Conservation (phyloP, 2,797 vertebrate species). For the Tympanoctomys barrerae region DNA sequence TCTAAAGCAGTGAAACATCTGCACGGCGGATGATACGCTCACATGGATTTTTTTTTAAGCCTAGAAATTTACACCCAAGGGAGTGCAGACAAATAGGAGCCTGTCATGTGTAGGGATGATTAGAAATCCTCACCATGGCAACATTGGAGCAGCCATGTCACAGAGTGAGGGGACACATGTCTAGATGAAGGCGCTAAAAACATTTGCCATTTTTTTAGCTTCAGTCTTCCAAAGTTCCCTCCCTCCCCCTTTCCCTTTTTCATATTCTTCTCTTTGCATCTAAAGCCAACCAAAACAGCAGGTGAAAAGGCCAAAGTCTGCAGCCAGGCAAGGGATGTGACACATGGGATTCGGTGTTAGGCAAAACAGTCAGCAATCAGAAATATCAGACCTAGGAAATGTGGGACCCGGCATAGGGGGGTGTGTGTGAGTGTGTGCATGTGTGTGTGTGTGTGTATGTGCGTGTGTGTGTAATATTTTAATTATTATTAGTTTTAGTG, state of each 20-base stretch:
- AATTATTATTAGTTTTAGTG: constrained; percentile 70
- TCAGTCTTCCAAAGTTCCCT: constrained; percentile 90
- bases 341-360: constrained; percentile 88
- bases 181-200: constrained; percentile 93
- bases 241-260: constrained; percentile 86
- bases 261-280: constrained; percentile 89
- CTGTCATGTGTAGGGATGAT: constrained; percentile 94
- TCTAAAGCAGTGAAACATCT: constrained; percentile 98
- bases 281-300: constrained; percentile 90
- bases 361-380: constrained; percentile 87
- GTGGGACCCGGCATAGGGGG: constrained; percentile 66
- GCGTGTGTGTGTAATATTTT: constrained; percentile 67
- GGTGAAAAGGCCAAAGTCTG: constrained; percentile 90
- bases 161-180: constrained; percentile 94
- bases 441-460: not conserved
- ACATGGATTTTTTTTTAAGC: constrained; percentile 93
- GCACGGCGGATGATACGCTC: constrained; percentile 95
- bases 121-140: constrained; percentile 98
- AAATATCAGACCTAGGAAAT: constrained; percentile 82
- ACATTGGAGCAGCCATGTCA: constrained; percentile 96
- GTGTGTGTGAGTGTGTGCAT: not conserved
- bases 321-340: constrained; percentile 88
- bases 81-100: constrained; percentile 94
- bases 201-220: constrained; percentile 89
- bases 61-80: constrained; percentile 95